These are phyloP conservation scores for Lithobates sylvaticus DNA, from an alignment of 2,797 vertebrate species.

Conservation along the genomic window DNA sequence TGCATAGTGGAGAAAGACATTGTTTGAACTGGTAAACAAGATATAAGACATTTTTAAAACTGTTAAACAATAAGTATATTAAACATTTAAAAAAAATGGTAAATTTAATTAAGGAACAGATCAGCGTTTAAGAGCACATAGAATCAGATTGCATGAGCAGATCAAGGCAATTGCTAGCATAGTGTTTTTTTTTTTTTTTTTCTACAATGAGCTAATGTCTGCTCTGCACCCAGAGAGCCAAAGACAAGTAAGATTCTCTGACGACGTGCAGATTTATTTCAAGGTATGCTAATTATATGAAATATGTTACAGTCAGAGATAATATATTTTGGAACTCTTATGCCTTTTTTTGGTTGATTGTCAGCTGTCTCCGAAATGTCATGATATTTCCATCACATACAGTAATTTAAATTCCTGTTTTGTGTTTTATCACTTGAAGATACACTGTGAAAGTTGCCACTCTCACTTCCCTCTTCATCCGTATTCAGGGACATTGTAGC, in stretches of 20 bases:
- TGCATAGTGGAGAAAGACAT: too few species aligned
- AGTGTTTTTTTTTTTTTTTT: too few species aligned
- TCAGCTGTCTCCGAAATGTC: slow-evolving; percentile 27
- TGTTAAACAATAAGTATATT: too few species aligned
- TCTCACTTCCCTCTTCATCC: neutral
- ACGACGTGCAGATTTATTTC: neutral
- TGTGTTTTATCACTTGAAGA: slow-evolving; percentile 14
- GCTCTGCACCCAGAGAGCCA: neutral
- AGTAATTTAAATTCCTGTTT: slow-evolving; percentile 23
- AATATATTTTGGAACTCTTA: slow-evolving; percentile 20
- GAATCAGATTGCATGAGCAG: neutral
- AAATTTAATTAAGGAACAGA: neutral
- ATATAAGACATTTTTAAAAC: too few species aligned
- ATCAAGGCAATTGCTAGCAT: too few species aligned
- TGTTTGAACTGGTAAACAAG: too few species aligned
- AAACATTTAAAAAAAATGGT: too few species aligned
- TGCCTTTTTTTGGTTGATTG: slow-evolving; percentile 8
- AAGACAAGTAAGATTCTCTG: neutral
- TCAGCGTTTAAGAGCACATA: neutral
- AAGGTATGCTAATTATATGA: slow-evolving; percentile 9
- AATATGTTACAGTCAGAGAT: slow-evolving; percentile 3
- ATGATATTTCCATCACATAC: slow-evolving; percentile 21
- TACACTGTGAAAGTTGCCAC: neutral
- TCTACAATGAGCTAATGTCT: neutral
- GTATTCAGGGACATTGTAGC: neutral